Evolutionary conservation across 2,113 vertebrate species (phyloP), one percentile per base, ranked within the genome.

Genomic region (Anthoscopus minutus): DNA sequence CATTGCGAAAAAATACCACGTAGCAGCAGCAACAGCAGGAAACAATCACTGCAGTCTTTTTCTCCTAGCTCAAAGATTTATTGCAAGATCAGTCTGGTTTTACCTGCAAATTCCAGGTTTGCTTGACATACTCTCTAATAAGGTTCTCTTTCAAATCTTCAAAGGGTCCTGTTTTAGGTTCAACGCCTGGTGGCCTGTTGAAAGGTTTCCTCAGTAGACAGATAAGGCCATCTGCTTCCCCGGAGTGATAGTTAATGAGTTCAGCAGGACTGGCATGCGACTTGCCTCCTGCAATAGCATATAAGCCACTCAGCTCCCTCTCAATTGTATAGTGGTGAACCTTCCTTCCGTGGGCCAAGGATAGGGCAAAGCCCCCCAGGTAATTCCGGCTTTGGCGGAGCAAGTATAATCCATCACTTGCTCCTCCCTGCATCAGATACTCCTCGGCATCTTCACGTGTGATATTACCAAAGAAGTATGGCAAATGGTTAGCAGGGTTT

Each of bases 301-400:
- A 99, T 3, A 96, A 98, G 13, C 99, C 98, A 25, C 98, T 99
- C 54, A 98, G 58, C 86, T 99, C 98, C 35, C 98, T 98, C 96
- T 99, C 99, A 15, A 99, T 99, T 64, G 99, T 99, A 92, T 99
- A 99, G 95, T 99, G 99, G 97, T 98, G 99, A 57, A 97, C 98
- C 72, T 98, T 98, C 42, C 95, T 93, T 25, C 95, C 92, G 6
- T 98, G 72, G 3, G 98, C 97, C 95, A 99, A 97, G 0, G 99
- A 99, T 13, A 99, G 97, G 0, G 99, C 99, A 28, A 98, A 99
- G 62, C 99, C 99, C 1, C 99, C 99, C 20, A 99, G 97, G 92
- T 99, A 99, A 94, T 98, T 99, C 21, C 99, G 98, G 93, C 99
- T 99, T 95, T 99, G 99, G 17, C 99, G 98, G 20, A 99, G 97